These are phyloP conservation scores for Arenaria interpres DNA, from an alignment of 2,113 vertebrate species.

Conservation along the genomic window DNA sequence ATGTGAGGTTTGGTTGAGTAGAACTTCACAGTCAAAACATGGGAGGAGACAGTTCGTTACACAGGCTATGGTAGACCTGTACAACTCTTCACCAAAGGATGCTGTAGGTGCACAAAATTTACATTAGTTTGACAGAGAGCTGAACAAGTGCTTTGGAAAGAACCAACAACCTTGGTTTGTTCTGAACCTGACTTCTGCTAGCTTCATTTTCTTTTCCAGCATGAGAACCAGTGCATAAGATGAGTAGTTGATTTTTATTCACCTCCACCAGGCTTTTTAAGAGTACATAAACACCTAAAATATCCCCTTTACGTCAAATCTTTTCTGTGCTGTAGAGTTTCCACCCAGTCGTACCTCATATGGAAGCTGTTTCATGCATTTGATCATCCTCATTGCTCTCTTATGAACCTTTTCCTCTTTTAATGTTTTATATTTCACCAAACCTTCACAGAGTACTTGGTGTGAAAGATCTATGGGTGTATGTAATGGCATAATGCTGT, in stretches of 20 bases:
- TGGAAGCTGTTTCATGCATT: not conserved
- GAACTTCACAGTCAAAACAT: not conserved
- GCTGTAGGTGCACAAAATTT: not conserved
- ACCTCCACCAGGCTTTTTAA: not conserved
- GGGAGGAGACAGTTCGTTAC: not conserved
- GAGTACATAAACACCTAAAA: not conserved
- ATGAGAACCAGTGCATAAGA: not conserved
- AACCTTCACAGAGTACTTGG: not conserved
- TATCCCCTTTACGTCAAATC: not conserved
- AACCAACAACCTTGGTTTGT: not conserved
- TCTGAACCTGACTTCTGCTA: not conserved
- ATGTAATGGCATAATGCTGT: not conserved
- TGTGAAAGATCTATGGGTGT: not conserved
- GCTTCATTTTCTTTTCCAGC: not conserved
- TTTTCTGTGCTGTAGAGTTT: not conserved
- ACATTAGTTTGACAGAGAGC: not conserved
- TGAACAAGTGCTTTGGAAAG: not conserved
- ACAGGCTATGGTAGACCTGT: not conserved
- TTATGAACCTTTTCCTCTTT: not conserved
- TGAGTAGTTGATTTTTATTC: not conserved
- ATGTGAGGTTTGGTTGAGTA: not conserved
- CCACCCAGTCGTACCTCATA: not conserved
- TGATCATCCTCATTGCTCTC: not conserved
- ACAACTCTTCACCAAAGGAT: not conserved
- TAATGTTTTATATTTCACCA: not conserved